Base-by-base conservation (phyloP, 2,797 vertebrate species). In the Myotis daubentonii region DNA sequence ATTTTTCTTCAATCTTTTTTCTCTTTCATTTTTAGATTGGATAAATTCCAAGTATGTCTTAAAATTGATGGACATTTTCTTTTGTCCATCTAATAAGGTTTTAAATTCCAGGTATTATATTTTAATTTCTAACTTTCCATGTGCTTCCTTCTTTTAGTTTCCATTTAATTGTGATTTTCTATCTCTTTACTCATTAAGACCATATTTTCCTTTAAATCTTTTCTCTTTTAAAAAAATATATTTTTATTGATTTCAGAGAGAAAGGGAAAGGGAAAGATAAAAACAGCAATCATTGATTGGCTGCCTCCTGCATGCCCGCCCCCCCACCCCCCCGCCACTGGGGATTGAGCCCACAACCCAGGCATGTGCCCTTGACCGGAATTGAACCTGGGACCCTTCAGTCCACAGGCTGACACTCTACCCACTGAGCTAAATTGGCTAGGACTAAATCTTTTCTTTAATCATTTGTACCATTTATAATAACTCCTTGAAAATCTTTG, bases 71-170 rank as follows among this genome's bases (percentile, higher is more conserved):
- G 53, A 83, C 23, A 70, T 84, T 72, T 93, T 47, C 25, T 82
- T 91, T 74, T 66, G 17, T 23, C 16, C 17, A 81, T 22, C n/a
- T 20, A 38, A 44, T 72, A 44, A 70, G 38, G 82, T 89, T 82
- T 80, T 60, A 41, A 78, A 76, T 92, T 76, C 51, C 20, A 44
- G 15, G 11, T 62, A 85, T 38, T 51, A 5, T 30, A 47, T 75
- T 75, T 85, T 84, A 36, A 94, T 53, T 57, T 84, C 60, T 76
- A 71, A 8, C 9, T 9, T 86, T 66, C 82, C 28, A 89, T 89
- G 75, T 89, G 74, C 28, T 76, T 38, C 23, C 74, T 92, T 86
- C 68, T 55, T 89, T 3, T 47, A 38, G 30, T 76, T 84, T 76
- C n/a, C 49, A 12, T 81, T 86, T 79, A 57, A 78, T 41, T 83